A percentile compares a stretch with the other conserved stretches of the same genome.
Evolutionary conservation across 2,797 vertebrate species (phyloP).

Genomic region (Galaxias olidus): DNA sequence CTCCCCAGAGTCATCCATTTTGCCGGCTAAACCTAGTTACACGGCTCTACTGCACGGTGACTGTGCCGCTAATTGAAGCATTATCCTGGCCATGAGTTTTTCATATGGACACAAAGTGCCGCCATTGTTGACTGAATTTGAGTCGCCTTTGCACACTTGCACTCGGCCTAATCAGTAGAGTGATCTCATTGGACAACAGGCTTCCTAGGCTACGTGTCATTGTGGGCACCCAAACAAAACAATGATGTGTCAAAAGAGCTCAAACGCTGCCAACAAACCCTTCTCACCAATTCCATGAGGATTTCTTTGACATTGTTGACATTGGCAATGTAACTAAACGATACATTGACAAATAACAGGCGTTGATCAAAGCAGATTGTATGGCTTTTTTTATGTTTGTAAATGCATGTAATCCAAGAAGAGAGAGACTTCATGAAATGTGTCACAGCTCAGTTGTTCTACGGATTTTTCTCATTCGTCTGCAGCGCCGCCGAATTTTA

Average conservation of each 20-base stretch:
- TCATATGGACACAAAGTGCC: slow-evolving; percentile 14
- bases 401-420: background rate
- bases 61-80: slow-evolving; percentile 31
- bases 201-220: slow-evolving; percentile 22
- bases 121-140: slow-evolving; percentile 21
- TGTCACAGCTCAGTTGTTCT: background rate
- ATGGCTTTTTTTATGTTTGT: background rate
- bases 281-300: slow-evolving; percentile 20
- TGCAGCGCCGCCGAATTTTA: background rate
- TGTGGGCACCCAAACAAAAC: slow-evolving; percentile 25
- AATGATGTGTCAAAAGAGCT: slow-evolving; percentile 34
- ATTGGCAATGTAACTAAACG: background rate
- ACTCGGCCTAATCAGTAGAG: background rate
- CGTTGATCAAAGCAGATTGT: background rate
- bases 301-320: slow-evolving; percentile 10
- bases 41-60: background rate
- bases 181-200: slow-evolving; percentile 33
- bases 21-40: slow-evolving; percentile 15
- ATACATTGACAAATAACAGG: slow-evolving; percentile 8
- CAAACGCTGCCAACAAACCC: slow-evolving; percentile 15
- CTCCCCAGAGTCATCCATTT: slow-evolving; percentile 5
- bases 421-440: no score
- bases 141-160: slow-evolving; percentile 5
- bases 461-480: background rate
- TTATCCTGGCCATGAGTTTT: slow-evolving; percentile 12